A percentile compares a stretch with the other conserved stretches of the same genome.
Conservation (phyloP, 2,888 invertebrate genomes). For the Cephus pulcher region DNA sequence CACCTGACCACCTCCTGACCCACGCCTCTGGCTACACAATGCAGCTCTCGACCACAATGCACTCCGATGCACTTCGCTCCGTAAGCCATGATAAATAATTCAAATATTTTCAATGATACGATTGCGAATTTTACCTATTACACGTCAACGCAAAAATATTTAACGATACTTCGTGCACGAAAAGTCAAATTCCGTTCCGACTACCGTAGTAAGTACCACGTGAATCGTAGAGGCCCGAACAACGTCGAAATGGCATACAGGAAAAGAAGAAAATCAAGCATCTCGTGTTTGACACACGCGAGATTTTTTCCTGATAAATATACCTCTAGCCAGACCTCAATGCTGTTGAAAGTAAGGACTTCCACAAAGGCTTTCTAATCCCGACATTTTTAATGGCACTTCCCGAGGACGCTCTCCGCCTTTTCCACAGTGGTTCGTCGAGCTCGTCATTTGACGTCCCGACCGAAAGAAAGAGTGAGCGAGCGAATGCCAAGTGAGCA, state of each 20-base stretch:
- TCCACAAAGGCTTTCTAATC: constrained; percentile 15
- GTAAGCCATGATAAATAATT: neutral
- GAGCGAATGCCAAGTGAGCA: neutral
- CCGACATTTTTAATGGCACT: constrained; percentile 32
- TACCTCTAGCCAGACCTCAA: neutral
- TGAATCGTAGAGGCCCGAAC: neutral
- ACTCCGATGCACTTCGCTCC: neutral
- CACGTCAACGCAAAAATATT: neutral
- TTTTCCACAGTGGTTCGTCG: neutral
- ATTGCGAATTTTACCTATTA: neutral
- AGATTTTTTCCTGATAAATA: neutral
- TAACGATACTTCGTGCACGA: neutral
- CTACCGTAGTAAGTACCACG: neutral
- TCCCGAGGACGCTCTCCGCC: constrained; percentile 19
- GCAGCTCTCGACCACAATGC: neutral
- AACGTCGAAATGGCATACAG: neutral
- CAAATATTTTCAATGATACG: too few species aligned
- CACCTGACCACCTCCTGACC: neutral
- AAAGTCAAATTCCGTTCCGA: neutral
- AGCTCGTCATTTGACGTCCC: neutral
- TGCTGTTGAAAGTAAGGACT: neutral
- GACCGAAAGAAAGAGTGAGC: neutral
- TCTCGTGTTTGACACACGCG: neutral
- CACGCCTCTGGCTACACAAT: neutral
- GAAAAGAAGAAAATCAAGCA: neutral